Base-by-base conservation (phyloP, 2,113 vertebrate genomes). In the Parus major region DNA sequence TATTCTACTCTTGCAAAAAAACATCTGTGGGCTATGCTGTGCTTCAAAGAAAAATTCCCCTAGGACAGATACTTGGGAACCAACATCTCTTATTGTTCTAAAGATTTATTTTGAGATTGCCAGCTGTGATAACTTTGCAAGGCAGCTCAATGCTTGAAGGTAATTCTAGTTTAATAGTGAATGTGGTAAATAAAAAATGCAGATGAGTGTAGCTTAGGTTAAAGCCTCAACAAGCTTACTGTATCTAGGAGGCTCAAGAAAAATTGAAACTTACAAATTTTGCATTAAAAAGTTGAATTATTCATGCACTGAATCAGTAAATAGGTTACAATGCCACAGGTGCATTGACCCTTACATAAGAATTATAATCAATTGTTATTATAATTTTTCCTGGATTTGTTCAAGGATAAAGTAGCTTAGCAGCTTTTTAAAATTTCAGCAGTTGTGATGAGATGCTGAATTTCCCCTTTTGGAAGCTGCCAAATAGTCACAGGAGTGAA, bases 301-400 rank as follows among this genome's bases (percentile, higher is more conserved):
- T 92, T 94, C 72, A 94, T 96, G 36, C 33, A 61, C 56, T 69
- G 73, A 94, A 41, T 65, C 64, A 81, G 42, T 88, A 92, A 93
- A 92, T 82, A 90, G 66, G 76, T 86, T 94, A 87, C 3, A 19
- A 61, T 88, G 86, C 50, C 69, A 95, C 0, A 2, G 46, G 61
- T 86, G 50, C 82, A 70, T 71, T 92, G 31, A n/a, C 65, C 83
- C 23, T 82, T 79, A 75, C 42, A 56, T 42, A 36, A 82, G 55
- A 84, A 86, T 82, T 63, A 44, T n/a, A 61, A 79, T 73, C 60
- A 81, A 15, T 79, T 65, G n/a, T 55, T 84, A 49, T 88, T 91
- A 46, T 64, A 41, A 39, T 18, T 91, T 93, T 93, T 87, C 27
- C 33, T 78, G 50, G 39, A 42, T 88, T 92, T 92, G 11, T 90